phyloP scores from a whole-genome alignment of 30 jellyfish, hydroid and myxozoan species.

The Phacellophora camtschatica region DNA sequence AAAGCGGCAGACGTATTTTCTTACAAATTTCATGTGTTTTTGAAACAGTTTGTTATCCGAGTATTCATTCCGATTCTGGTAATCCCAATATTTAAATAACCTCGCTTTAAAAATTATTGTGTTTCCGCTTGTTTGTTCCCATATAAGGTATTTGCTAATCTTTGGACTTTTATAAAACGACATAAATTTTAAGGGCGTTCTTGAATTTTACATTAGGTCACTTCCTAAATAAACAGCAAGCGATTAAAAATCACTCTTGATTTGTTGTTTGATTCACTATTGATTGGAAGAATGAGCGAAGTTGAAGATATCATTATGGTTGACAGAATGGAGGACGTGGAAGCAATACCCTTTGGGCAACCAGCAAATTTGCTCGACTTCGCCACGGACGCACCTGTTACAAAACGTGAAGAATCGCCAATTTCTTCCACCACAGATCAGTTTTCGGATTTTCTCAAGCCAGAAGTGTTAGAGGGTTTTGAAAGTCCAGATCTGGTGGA shows the following conservation, averaged over 20 bases:
- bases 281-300: conserved; percentile 36
- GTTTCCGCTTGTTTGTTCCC: conserved; percentile 7
- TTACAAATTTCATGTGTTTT: too few relatives aligned
- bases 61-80: too few relatives aligned
- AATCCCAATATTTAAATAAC: too few relatives aligned
- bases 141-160: conserved; percentile 12
- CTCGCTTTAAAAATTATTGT: too few relatives aligned
- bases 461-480: conserved; percentile 19
- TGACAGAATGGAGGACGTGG: conserved; percentile 55
- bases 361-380: conserved; percentile 27
- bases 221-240: not conserved
- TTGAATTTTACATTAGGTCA: not conserved
- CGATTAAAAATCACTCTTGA: not conserved
- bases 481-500: not conserved
- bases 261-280: not conserved
- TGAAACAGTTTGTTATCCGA: too few relatives aligned
- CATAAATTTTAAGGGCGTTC: not conserved
- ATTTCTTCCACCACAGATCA: conserved; percentile 71
- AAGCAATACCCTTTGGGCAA: conserved; percentile 46
- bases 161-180: conserved; percentile 10
- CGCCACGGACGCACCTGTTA: conserved; percentile 43
- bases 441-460: conserved; percentile 37
- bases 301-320: conserved; percentile 54
- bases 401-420: conserved; percentile 42
- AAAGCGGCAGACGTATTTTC: too few relatives aligned